These are phyloP conservation scores for Lepus europaeus DNA, from an alignment of 2,113 vertebrate species.

Conservation along the genomic window DNA sequence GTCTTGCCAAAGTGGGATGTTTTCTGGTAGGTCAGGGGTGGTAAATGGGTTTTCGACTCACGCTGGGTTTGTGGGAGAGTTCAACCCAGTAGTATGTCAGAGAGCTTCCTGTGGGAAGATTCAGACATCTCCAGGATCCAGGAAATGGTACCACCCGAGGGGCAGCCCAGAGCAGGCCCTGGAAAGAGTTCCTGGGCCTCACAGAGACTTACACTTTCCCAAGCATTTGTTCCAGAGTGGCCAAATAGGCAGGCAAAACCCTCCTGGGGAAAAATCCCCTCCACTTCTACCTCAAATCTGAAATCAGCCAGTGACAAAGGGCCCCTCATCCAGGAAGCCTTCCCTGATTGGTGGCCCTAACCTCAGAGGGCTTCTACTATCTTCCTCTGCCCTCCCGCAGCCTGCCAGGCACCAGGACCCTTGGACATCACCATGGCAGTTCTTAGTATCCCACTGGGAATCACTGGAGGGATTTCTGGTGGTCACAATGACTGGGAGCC, in stretches of 20 bases:
- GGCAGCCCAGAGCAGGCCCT: not conserved
- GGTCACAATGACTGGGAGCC: not conserved
- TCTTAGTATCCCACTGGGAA: not conserved
- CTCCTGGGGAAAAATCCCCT: not conserved
- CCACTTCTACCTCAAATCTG: not conserved
- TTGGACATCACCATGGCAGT: not conserved
- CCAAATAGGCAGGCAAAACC: not conserved
- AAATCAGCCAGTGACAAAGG: not conserved
- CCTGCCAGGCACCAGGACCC: not conserved
- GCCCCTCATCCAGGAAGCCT: not conserved
- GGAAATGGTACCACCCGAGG: not conserved
- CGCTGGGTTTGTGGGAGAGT: no score
- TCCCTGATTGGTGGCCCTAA: not conserved
- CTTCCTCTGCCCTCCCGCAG: not conserved
- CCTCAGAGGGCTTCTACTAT: not conserved
- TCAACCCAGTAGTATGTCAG: not conserved
- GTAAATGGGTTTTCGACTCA: not conserved
- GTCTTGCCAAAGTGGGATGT: not conserved
- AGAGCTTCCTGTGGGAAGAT: not conserved
- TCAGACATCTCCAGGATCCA: not conserved
- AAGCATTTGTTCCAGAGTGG: not conserved
- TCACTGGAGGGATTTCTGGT: not conserved
- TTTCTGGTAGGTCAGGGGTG: no score
- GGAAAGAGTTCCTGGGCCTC: not conserved
- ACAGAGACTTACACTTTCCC: conserved; percentile 18